phyloP scores from a whole-genome alignment of 2,113 vertebrate species.

The Atlantisia rogersi region DNA sequence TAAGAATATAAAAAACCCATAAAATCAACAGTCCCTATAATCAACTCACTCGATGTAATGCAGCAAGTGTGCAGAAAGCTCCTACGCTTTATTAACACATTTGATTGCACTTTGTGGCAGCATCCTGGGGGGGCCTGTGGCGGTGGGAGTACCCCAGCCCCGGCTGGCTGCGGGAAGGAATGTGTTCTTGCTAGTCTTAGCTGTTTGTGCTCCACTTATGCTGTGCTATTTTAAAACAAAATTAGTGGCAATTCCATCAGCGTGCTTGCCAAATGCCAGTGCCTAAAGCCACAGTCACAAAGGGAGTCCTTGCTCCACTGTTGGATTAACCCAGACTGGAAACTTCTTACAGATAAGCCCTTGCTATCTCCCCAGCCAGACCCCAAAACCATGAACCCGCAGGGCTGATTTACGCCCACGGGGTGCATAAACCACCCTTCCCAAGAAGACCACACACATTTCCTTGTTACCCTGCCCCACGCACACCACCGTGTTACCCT shows the following conservation, averaged over 20 bases:
- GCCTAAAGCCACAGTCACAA: not conserved
- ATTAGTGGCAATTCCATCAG: not conserved
- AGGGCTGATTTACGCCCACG: accelerated
- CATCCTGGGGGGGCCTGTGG: not conserved
- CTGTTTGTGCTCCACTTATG: not conserved
- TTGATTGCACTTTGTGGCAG: not conserved
- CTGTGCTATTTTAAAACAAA: not conserved
- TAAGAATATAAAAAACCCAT: conserved; percentile 7
- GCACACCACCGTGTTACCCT: not conserved
- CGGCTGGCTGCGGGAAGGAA: not conserved
- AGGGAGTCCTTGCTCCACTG: accelerated
- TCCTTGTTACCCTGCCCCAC: not conserved
- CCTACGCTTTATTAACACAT: not conserved
- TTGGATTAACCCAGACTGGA: not conserved
- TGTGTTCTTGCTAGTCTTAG: accelerated
- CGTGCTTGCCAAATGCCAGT: not conserved
- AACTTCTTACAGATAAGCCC: not conserved
- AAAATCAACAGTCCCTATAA: conserved; percentile 35
- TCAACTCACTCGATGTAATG: not conserved
- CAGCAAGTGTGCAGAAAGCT: not conserved
- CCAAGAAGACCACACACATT: not conserved
- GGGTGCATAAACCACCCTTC: not conserved
- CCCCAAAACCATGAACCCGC: not conserved
- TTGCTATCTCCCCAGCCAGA: not conserved
- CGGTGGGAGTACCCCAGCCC: not conserved